Percentiles rank a stretch among this genome's conserved stretches.
These are phyloP conservation scores for Amphiprion ocellaris DNA, from an alignment of 2,113 vertebrate genomes.

Conservation along the genomic window DNA sequence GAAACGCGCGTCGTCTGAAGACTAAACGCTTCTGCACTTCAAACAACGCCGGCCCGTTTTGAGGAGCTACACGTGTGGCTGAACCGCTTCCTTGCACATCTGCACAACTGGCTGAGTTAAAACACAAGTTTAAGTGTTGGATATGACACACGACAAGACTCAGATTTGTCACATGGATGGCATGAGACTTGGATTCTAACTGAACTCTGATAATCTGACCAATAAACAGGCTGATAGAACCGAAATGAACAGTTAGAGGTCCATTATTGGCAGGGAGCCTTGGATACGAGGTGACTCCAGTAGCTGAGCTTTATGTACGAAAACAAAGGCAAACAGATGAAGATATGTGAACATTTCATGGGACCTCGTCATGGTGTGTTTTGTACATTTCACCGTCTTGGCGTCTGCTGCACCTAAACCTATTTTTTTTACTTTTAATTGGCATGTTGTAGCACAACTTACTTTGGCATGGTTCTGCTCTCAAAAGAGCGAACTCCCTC, in stretches of 20 bases:
- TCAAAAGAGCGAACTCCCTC: not conserved
- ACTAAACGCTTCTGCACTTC: conserved; percentile 32
- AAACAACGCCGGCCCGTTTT: conserved; percentile 11
- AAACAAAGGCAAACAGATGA: conserved; percentile 59
- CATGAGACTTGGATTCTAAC: too few relatives aligned
- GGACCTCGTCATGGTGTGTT: conserved; percentile 20
- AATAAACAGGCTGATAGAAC: not conserved
- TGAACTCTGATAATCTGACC: not conserved
- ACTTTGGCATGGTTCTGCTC: conserved; percentile 63
- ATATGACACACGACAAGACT: conserved; percentile 48
- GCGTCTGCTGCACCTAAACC: conserved; percentile 58
- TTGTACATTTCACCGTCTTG: conserved; percentile 58
- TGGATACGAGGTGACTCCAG: conserved; percentile 29
- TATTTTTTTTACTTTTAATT: conserved; percentile 30
- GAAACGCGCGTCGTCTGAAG: conserved; percentile 9
- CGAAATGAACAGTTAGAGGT: conserved; percentile 3
- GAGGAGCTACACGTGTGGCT: conserved; percentile 63
- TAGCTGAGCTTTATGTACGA: conserved; percentile 12
- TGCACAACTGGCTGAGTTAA: conserved; percentile 34
- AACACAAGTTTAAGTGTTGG: conserved; percentile 25
- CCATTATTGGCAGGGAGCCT: conserved; percentile 38
- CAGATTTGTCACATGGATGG: too few relatives aligned
- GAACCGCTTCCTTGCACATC: conserved; percentile 31
- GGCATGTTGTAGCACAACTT: conserved; percentile 45
- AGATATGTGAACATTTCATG: conserved; percentile 42